Evolutionary conservation across 1,140 invertebrate species (phyloP).

Genomic region (Holotrichia oblita): DNA sequence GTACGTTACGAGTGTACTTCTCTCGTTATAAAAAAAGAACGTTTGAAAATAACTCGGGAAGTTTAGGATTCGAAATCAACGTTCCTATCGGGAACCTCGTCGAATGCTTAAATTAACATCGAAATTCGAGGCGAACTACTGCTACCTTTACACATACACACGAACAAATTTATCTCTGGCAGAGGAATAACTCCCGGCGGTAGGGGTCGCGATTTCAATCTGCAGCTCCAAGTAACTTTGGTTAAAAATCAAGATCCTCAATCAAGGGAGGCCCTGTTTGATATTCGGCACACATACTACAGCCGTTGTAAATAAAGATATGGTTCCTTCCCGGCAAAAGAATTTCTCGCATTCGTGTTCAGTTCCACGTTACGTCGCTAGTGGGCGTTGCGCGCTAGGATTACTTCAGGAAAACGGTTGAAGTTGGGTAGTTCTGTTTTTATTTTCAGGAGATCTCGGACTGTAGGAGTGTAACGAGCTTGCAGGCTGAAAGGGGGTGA

Average conservation of each 20-base stretch:
- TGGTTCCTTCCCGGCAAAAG: constrained; percentile 50
- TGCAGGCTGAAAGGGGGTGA: not conserved
- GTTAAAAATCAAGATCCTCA: constrained; percentile 60
- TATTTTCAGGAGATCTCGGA: too few species aligned
- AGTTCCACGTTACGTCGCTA: not conserved
- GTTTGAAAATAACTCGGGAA: not conserved
- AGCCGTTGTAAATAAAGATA: constrained; percentile 60
- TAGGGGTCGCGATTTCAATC: constrained; percentile 55
- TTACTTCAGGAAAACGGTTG: not conserved
- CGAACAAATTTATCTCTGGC: not conserved
- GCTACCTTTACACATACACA: not conserved
- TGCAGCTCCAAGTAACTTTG: constrained; percentile 52
- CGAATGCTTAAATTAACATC: not conserved
- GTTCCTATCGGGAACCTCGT: not conserved
- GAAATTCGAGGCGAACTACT: not conserved
- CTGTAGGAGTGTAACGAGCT: not conserved
- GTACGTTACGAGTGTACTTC: not conserved
- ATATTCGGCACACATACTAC: constrained; percentile 52
- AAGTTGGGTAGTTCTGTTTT: too few species aligned
- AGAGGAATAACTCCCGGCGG: constrained; percentile 9
- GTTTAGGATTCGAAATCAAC: not conserved
- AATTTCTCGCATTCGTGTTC: constrained; percentile 32
- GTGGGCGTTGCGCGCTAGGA: constrained; percentile 6
- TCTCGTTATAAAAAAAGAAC: not conserved
- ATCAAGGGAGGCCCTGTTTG: constrained; percentile 55